Evolutionary conservation across 2,888 invertebrate species (phyloP), one percentile per base, ranked within the genome.

Genomic region (Polylopha cassiicola): DNA sequence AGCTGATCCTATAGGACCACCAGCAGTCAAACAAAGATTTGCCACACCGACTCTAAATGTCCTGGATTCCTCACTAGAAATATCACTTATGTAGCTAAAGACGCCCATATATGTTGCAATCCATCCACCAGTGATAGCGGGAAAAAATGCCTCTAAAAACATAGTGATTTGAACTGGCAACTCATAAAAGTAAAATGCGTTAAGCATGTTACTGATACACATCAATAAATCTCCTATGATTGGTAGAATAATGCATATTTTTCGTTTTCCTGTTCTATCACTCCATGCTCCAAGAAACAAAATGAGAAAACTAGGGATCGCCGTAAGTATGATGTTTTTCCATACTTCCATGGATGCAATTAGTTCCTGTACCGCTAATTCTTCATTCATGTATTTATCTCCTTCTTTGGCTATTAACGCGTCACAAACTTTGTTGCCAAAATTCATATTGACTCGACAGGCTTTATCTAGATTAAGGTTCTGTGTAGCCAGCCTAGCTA

Each of bases 381-480:
- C 92, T 67, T 92, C 87, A 28, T 68, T 57, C 2, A 88, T 85
- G 55, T 89, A 90, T 49, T 87, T 87, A 3, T 87, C 88, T 4
- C 92, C 92, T 59, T 92, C 86, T 56, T 92, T 87, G 2, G 88
- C 87, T 4, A 92, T 89, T 2, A 95, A 75, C 0, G 94, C 92
- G 55, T 90, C 89, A 65, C 95, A 95, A 0, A 94, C 87, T 37
- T 86, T 78, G 32, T 89, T 88, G 0, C 90, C 86, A 61, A 91
- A 93, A 0, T 81, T 82, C 59, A 92, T 81, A 61, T 95, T 95
- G 0, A 95, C 94, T 10, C 94, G 79, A 57, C 95, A 95, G 0
- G 94, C 94, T 74, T 95, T 95, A 61, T 94, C 94, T 51, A 95
- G 79, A 71, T 93, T 93, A 10, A 95, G 72, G 71, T 95, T 95